Conservation (phyloP, 2,797 vertebrate species). For the Mus minutoides region DNA sequence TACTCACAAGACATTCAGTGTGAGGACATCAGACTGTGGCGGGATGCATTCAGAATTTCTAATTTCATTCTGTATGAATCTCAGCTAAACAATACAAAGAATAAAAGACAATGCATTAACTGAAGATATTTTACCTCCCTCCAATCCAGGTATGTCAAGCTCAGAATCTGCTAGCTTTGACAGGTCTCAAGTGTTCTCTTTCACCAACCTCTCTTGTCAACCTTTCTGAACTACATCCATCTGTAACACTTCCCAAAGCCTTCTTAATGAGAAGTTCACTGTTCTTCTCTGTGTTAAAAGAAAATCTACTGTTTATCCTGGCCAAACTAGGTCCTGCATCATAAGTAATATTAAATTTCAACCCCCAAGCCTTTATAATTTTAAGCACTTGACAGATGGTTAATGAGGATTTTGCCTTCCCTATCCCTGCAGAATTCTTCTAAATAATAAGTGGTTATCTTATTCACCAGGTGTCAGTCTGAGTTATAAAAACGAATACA, state of each 20-base stretch:
- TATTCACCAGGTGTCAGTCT: conserved; percentile 46
- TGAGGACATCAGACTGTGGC: conserved; percentile 48
- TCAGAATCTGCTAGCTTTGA: conserved; percentile 42
- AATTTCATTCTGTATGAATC: not conserved
- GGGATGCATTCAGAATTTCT: not conserved
- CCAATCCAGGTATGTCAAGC: not conserved
- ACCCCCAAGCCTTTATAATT: conserved; percentile 31
- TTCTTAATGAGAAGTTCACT: not conserved
- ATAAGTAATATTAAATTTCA: conserved; percentile 40
- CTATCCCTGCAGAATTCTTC: not conserved
- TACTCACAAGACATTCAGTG: not conserved
- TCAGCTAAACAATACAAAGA: not conserved
- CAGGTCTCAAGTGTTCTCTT: conserved; percentile 38
- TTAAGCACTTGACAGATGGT: conserved; percentile 43
- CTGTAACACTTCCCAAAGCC: conserved; percentile 17
- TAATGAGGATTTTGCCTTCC: not conserved
- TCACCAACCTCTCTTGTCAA: conserved; percentile 43
- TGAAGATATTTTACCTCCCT: not conserved
- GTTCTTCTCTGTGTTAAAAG: not conserved
- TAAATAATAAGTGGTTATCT: conserved; percentile 36
- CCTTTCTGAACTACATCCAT: conserved; percentile 41
- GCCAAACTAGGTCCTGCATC: not conserved
- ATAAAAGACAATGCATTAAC: not conserved
- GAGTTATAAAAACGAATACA: conserved; percentile 48
- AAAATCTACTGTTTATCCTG: conserved; percentile 6